A percentile compares a stretch with the other conserved stretches of the same genome.
Conservation (phyloP, 2,797 vertebrate species). For the Oceanodroma leucorhoa region DNA sequence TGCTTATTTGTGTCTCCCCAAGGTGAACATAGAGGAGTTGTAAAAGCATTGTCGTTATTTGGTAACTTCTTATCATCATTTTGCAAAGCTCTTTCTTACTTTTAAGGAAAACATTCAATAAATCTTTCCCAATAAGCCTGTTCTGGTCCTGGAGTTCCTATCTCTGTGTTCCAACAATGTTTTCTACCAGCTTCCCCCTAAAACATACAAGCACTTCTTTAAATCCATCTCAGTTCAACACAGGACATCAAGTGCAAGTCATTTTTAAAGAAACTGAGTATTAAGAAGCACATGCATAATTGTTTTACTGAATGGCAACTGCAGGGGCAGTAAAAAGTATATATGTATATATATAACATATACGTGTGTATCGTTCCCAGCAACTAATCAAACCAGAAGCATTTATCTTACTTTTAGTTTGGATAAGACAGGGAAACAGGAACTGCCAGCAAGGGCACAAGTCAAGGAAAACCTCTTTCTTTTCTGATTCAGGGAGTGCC, state of each 20-base stretch:
- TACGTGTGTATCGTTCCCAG: not conserved
- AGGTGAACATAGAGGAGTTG: accelerated
- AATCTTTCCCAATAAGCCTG: not conserved
- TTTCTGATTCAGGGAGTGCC: not conserved
- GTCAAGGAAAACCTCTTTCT: not conserved
- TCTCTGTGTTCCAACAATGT: not conserved
- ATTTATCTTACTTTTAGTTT: not conserved
- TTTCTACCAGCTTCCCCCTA: not conserved
- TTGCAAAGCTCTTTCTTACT: not conserved
- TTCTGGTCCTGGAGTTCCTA: not conserved
- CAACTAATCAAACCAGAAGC: not conserved
- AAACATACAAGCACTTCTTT: not conserved
- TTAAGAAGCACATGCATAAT: not conserved
- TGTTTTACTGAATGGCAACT: not conserved
- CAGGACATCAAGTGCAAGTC: not conserved
- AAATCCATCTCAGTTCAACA: not conserved
- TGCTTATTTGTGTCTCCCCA: not conserved
- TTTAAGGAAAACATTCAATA: not conserved
- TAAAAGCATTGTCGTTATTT: not conserved
- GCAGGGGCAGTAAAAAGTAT: not conserved
- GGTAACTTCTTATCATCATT: not conserved
- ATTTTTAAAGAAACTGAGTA: not conserved
- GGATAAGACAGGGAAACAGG: not conserved
- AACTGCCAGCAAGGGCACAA: not conserved
- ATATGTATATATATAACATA: not conserved